Evolutionary conservation across 1,140 invertebrate genomes (phyloP).

Genomic region (Eriosoma lanigerum): DNA sequence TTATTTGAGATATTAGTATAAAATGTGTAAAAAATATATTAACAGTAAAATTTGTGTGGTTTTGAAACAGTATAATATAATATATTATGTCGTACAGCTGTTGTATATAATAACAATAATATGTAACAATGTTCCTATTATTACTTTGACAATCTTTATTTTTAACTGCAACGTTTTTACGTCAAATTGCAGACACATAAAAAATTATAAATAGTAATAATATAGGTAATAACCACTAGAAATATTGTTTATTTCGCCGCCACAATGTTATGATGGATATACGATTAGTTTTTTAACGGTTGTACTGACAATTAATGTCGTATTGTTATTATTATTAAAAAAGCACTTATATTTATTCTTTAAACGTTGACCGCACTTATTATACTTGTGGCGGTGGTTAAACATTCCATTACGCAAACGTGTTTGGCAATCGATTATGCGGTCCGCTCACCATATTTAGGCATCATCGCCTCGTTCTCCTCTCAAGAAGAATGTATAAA

Average conservation of each 20-base stretch:
- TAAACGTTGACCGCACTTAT: background rate
- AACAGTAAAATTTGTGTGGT: no score
- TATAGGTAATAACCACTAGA: background rate
- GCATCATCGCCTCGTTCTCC: background rate
- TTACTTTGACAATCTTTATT: no score
- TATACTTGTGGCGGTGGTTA: background rate
- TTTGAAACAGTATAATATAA: no score
- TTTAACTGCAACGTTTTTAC: background rate
- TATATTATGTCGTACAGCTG: no score
- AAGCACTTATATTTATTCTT: background rate
- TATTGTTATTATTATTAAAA: background rate
- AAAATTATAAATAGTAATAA: background rate
- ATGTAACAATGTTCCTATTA: no score
- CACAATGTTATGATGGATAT: background rate
- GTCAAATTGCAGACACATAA: background rate
- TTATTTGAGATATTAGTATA: no score
- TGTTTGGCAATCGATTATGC: background rate
- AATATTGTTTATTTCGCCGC: background rate
- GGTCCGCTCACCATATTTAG: background rate
- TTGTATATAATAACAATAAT: no score
- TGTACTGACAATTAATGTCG: background rate
- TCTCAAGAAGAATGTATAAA: no score
- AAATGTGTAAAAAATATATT: no score
- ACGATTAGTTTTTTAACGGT: slow-evolving; percentile 3
- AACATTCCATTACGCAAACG: slow-evolving; percentile 5